Conservation (phyloP, 2,113 vertebrate genomes). For the Nothocercus julius region DNA sequence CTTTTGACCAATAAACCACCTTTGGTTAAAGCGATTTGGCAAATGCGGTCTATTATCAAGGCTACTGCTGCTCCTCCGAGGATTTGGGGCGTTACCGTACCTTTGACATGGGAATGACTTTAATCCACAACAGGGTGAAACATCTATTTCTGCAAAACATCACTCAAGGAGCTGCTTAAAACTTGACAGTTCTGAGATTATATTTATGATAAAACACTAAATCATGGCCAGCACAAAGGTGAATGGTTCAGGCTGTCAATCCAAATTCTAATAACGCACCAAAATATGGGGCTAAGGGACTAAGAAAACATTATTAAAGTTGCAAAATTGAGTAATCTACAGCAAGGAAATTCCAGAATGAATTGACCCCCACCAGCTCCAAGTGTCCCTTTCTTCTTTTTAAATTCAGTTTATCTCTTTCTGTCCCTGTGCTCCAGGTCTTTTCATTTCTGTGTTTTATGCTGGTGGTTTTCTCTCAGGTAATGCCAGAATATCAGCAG, state of each 20-base stretch:
- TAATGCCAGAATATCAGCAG: not conserved
- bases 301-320: not conserved
- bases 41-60: not conserved
- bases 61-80: not conserved
- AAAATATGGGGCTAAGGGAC: not conserved
- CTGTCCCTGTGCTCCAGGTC: fast-evolving
- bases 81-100: not conserved
- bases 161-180: conserved; percentile 29
- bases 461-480: not conserved
- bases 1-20: not conserved
- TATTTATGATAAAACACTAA: conserved; percentile 57
- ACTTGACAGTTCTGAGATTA: conserved; percentile 41
- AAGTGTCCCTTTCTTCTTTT: not conserved
- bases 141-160: conserved; percentile 38
- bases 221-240: conserved; percentile 41
- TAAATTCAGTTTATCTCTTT: conserved; percentile 13
- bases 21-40: not conserved
- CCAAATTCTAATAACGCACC: not conserved
- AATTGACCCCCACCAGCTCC: not conserved
- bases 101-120: not conserved
- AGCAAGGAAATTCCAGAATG: conserved; percentile 23
- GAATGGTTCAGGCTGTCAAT: conserved; percentile 53
- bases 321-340: conserved; percentile 9
- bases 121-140: not conserved
- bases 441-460: not conserved